Percentiles rank a stretch among this genome's conserved stretches.
These are phyloP conservation scores for Acronicta leporina DNA, from an alignment of 2,888 invertebrate species.

Conservation along the genomic window DNA sequence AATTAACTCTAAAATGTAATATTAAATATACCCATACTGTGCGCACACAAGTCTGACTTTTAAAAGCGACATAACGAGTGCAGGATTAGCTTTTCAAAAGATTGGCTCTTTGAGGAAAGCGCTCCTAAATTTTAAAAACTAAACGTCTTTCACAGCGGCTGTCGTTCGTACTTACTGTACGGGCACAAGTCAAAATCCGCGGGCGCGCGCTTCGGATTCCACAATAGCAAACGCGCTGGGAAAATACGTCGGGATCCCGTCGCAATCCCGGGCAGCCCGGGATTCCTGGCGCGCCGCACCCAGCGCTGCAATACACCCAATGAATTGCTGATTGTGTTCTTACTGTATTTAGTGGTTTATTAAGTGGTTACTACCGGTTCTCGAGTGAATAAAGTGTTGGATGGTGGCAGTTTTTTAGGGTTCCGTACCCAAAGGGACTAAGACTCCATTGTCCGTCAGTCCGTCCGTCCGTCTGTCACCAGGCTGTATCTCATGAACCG, in stretches of 20 bases:
- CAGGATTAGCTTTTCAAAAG: background rate
- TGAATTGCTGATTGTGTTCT: slow-evolving; percentile 58
- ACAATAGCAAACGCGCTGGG: slow-evolving; percentile 49
- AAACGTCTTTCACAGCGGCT: slow-evolving; percentile 41
- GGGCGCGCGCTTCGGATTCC: slow-evolving; percentile 54
- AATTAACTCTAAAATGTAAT: too few relatives aligned
- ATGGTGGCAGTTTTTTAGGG: too few relatives aligned
- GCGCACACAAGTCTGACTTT: background rate
- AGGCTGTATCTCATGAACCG: too few relatives aligned
- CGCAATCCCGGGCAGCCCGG: slow-evolving; percentile 55
- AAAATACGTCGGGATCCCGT: slow-evolving; percentile 56
- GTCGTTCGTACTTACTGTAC: slow-evolving; percentile 21
- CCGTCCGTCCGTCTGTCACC: too few relatives aligned
- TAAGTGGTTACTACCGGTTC: slow-evolving; percentile 27
- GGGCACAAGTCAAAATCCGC: slow-evolving; percentile 48
- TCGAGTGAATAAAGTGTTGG: slow-evolving; percentile 2
- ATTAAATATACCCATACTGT: too few relatives aligned
- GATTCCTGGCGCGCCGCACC: slow-evolving; percentile 59
- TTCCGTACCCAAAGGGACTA: too few relatives aligned
- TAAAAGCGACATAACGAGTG: slow-evolving; percentile 1
- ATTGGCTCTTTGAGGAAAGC: background rate
- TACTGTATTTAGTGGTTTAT: slow-evolving; percentile 57
- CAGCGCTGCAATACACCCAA: slow-evolving; percentile 50
- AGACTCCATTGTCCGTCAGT: too few relatives aligned
- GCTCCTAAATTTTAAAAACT: slow-evolving; percentile 36